These are phyloP conservation scores for Pantherophis alleghaniensis DNA, from an alignment of 2,797 vertebrate species.

Conservation along the genomic window DNA sequence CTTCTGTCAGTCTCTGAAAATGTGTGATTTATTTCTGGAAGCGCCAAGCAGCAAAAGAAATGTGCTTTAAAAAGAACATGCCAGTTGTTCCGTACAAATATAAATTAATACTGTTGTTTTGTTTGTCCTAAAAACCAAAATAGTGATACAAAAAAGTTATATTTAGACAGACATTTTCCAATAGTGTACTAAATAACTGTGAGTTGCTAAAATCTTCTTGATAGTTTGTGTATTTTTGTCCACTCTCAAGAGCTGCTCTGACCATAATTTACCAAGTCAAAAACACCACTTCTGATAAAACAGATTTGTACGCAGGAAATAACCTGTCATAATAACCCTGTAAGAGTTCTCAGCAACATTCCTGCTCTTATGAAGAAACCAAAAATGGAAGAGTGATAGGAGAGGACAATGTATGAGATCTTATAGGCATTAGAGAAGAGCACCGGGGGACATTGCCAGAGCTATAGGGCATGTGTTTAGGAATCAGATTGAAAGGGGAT, in stretches of 20 bases:
- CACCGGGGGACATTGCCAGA: not conserved
- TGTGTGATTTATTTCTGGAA: slow-evolving; percentile 9
- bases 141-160: slow-evolving; percentile 1
- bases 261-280: not conserved
- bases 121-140: slow-evolving; percentile 9
- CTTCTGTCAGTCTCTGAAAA: not conserved
- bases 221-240: not conserved
- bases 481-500: slow-evolving; percentile 55
- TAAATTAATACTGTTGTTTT: not conserved
- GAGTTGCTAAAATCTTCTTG: not conserved
- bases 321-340: not conserved
- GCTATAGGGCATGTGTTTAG: slow-evolving; percentile 37
- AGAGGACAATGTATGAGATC: not conserved
- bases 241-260: not conserved
- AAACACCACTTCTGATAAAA: not conserved
- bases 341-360: not conserved
- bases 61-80: not conserved
- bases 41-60: not conserved
- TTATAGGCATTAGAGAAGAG: not conserved
- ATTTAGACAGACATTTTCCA: not conserved
- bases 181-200: not conserved
- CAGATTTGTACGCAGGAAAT: not conserved
- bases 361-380: not conserved
- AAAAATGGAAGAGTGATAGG: not conserved
- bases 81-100: not conserved